Base-by-base conservation (phyloP, 1,140 invertebrate species). In the Drosophila rhopaloa region DNA sequence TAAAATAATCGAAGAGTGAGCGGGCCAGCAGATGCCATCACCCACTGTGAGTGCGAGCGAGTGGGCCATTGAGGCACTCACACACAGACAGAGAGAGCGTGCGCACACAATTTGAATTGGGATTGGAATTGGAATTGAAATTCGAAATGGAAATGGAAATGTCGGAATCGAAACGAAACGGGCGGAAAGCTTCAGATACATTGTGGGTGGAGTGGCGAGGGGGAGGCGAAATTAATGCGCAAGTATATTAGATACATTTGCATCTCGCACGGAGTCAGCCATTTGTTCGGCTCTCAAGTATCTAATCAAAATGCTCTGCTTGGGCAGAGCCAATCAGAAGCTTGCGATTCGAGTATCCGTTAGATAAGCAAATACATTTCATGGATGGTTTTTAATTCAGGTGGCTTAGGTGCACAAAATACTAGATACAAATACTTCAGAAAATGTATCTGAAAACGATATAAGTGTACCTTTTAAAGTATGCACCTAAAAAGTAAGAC, bases 1-100 rank as follows among this genome's bases (percentile, higher is more conserved):
- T 84, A 67, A 89, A 88, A 88, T 88, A 84, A 88, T 88, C 83
- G 55, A 65, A 38, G 60, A 60, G 84, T 62, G 80, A 73, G 66
- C 53, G 53, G 54, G 47, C 32, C 72, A 50, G 51, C 62, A 43
- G 47, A 11, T 55, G 37, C 35, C 57, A 47, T 10, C 13, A 11
- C n/a, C 14, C 9, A n/a, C 13, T 1, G 37, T 38, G 61, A 13
- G 47, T 19, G 58, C 29, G 55, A 47, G 50, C 38, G 29, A 65
- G 54, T 46, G 74, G 55, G 66, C 47, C 35, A 24, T 44, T 43
- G 47, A 47, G 37, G 24, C 41, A 48, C 62, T 27, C 38, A 24
- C 63, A 40, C 62, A 56, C 66, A 47, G 40, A 55, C 43, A 68
- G 8, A 14, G 81, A 84, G 81, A 85, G 83, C 73, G 79, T 86